Base-by-base conservation (phyloP, 1,140 invertebrate genomes). In the Anadara kagoshimensis region DNA sequence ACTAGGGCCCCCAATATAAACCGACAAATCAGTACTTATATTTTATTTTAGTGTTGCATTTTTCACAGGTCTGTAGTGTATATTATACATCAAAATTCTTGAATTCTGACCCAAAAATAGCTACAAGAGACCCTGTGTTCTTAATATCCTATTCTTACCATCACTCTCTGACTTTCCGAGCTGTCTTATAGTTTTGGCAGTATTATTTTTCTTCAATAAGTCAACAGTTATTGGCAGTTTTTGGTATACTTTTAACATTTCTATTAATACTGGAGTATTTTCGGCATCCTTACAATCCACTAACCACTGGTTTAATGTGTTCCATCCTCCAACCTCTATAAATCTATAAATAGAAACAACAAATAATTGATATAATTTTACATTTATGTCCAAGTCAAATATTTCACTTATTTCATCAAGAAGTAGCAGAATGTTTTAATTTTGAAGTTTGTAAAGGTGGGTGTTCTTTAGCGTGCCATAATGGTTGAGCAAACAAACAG, bases 261-360 rank as follows among this genome's bases (percentile, higher is more conserved):
- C 96, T 83, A 93, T 91, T 16, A 97, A 93, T 22, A 98, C 90
- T 24, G 95, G 92, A 92, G 93, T 94, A 90, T 98, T 97, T 88
- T 94, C 94, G 1, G 92, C 92, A 5, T 93, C 89, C 29, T 96
- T 94, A 43, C 94, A 94, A 88, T 97, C 95, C 56, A 94, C 93
- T 10, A 98, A 89, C 97, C 97, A 98, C 51, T 91, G 92, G 79
- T 96, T 94, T 41, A 96, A 92, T 56, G 97, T 91, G 76, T 93
- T 92, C 97, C 97, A 98, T 41, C 96, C 97, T 78, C 95, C 96
- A 69, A 93, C 93, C 58, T 92, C 92, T 93, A 98, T 95, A 88
- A 97, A 97, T 84, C 93, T 94, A 79, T 29, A 89, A 74, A 56
- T 12, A 29, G 61, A 47, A 14, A 0, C 22, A 11, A 68, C 16